These are phyloP conservation scores for Hypomecis atomaria DNA, from an alignment of 2,888 invertebrate genomes.

Conservation along the genomic window DNA sequence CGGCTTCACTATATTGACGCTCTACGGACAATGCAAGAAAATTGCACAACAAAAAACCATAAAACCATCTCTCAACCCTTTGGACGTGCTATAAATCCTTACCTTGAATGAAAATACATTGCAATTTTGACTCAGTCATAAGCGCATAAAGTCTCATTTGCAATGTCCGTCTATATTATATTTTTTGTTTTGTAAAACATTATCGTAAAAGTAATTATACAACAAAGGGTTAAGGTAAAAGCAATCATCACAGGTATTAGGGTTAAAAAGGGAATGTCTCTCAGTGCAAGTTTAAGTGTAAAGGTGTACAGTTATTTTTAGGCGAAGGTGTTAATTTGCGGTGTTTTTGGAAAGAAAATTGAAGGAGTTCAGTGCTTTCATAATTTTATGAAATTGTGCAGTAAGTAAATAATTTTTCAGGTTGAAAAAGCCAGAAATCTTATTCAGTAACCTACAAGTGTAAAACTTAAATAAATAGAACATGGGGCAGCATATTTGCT, in stretches of 20 bases:
- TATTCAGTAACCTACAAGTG: too few relatives aligned
- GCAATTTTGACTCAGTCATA: constrained; percentile 46
- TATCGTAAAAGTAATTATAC: constrained; percentile 73
- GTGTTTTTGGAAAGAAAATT: constrained; percentile 2
- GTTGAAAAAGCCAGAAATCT: too few relatives aligned
- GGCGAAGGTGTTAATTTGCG: constrained; percentile 1
- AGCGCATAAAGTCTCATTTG: constrained; percentile 36
- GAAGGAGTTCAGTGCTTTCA: background rate
- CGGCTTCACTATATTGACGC: constrained; percentile 12
- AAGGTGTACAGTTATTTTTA: constrained; percentile 49
- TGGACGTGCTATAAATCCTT: constrained; percentile 79
- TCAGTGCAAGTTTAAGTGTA: constrained; percentile 65
- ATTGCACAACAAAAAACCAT: constrained; percentile 78
- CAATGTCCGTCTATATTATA: constrained; percentile 25
- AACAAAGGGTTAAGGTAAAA: constrained; percentile 67
- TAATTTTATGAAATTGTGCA: too few relatives aligned
- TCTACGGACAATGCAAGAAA: constrained; percentile 68
- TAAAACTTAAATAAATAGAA: too few relatives aligned
- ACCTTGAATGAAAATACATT: constrained; percentile 51
- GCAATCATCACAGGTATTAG: constrained; percentile 75
- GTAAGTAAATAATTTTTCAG: too few relatives aligned
- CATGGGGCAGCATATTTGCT: too few relatives aligned
- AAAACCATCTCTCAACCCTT: constrained; percentile 82
- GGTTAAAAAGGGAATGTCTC: constrained; percentile 53
- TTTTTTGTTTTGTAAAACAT: constrained; percentile 56